A percentile compares a stretch with the other conserved stretches of the same genome.
phyloP scores from a whole-genome alignment of 2,113 vertebrate genomes.

The Catharus fuscescens region DNA sequence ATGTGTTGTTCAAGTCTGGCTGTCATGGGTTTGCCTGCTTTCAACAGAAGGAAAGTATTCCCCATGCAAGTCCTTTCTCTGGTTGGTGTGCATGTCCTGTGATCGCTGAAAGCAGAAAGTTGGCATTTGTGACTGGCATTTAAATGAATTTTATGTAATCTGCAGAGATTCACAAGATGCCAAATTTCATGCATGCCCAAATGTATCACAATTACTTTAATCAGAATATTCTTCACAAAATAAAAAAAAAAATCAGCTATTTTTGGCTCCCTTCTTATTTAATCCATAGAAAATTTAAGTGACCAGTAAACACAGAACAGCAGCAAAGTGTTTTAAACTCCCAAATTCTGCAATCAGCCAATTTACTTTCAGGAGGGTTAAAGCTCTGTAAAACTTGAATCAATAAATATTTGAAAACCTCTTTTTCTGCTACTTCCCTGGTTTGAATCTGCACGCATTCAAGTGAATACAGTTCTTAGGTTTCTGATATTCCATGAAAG shows the following conservation, averaged over 20 bases:
- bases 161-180: background rate
- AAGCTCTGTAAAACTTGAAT: slow-evolving; percentile 1
- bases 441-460: background rate
- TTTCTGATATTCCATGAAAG: background rate
- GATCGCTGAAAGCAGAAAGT: background rate
- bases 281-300: background rate
- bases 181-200: background rate
- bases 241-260: background rate
- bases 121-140: background rate
- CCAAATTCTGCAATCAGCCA: background rate
- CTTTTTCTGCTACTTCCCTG: background rate
- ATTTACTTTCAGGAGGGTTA: background rate
- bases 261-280: slow-evolving; percentile 13
- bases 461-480: background rate
- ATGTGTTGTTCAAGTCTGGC: background rate
- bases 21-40: background rate
- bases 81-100: accelerated
- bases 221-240: background rate
- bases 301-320: background rate
- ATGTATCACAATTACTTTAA: background rate
- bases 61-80: accelerated
- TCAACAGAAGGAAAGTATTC: background rate
- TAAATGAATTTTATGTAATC: background rate
- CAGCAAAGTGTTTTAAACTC: background rate
- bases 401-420: background rate